Percentiles rank a stretch among this genome's conserved stretches.
Evolutionary conservation across 2,113 vertebrate genomes (phyloP).

Genomic region (Odontesthes bonariensis): DNA sequence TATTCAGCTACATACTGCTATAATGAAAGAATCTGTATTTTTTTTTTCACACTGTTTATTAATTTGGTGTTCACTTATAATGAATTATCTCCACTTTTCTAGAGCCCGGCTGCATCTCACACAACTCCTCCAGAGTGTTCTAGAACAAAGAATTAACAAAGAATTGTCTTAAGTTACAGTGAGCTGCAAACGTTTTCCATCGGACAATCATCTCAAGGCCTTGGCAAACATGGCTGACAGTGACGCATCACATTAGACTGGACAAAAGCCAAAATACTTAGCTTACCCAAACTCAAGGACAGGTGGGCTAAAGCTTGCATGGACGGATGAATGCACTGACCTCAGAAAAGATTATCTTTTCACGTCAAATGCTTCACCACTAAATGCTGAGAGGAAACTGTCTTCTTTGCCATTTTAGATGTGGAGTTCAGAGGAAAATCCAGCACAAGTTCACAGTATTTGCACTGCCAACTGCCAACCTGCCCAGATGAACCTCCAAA

Average conservation of each 20-base stretch:
- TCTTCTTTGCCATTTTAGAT: neutral
- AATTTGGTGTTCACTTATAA: neutral
- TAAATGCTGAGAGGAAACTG: neutral
- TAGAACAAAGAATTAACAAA: constrained; percentile 3
- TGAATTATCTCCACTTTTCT: neutral
- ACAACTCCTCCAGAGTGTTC: neutral
- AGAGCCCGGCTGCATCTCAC: neutral
- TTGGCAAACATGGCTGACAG: constrained; percentile 25
- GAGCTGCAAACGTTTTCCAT: constrained; percentile 33
- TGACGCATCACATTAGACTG: constrained; percentile 30
- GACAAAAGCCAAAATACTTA: constrained; percentile 52
- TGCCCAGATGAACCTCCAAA: constrained; percentile 41
- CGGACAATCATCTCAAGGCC: constrained; percentile 40
- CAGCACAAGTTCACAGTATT: constrained; percentile 15
- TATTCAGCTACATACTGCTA: neutral
- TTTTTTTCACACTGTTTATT: neutral
- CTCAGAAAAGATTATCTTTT: constrained; percentile 1
- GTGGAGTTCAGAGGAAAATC: constrained; percentile 11
- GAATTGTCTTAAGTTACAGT: neutral
- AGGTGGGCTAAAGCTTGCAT: constrained; percentile 8
- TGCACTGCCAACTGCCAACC: constrained; percentile 44
- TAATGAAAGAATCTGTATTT: neutral
- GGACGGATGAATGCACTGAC: constrained; percentile 1
- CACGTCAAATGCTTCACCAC: neutral
- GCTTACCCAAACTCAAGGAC: constrained; percentile 49